phyloP scores from a whole-genome alignment of 2,888 invertebrate genomes.

The Habroteleia sp. region DNA sequence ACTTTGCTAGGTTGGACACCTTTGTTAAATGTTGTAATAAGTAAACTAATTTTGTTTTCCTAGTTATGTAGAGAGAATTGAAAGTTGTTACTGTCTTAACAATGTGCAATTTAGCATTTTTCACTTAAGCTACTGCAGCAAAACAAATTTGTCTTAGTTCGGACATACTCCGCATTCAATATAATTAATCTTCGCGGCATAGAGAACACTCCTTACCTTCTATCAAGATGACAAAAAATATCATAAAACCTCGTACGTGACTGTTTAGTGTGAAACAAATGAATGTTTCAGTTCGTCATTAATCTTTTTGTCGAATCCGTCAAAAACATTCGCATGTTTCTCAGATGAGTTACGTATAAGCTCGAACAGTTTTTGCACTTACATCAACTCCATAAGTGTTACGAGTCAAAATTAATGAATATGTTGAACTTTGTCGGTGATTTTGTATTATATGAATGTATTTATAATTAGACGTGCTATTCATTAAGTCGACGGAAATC shows the following conservation, averaged over 20 bases:
- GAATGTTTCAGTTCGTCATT: slow-evolving; percentile 25
- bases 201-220: slow-evolving; percentile 12
- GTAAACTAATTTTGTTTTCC: too few species aligned
- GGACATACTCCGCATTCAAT: not conserved
- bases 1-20: too few species aligned
- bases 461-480: slow-evolving; percentile 19
- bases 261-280: slow-evolving; percentile 46
- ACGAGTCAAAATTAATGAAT: slow-evolving; percentile 36
- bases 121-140: too few species aligned
- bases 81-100: too few species aligned
- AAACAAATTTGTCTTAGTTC: too few species aligned
- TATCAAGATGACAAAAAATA: slow-evolving; percentile 21
- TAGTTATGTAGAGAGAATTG: too few species aligned
- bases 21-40: too few species aligned
- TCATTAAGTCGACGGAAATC: not conserved
- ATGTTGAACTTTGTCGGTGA: slow-evolving; percentile 6
- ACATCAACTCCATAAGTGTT: slow-evolving; percentile 4
- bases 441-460: slow-evolving; percentile 19
- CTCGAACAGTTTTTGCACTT: slow-evolving; percentile 8
- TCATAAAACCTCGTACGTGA: slow-evolving; percentile 22
- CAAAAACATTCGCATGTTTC: slow-evolving; percentile 37
- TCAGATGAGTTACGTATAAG: slow-evolving; percentile 31
- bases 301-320: slow-evolving; percentile 50
- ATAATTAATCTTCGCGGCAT: slow-evolving; percentile 21
- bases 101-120: too few species aligned